Conservation (phyloP, 2,113 vertebrate genomes). For the Oxyura jamaicensis region DNA sequence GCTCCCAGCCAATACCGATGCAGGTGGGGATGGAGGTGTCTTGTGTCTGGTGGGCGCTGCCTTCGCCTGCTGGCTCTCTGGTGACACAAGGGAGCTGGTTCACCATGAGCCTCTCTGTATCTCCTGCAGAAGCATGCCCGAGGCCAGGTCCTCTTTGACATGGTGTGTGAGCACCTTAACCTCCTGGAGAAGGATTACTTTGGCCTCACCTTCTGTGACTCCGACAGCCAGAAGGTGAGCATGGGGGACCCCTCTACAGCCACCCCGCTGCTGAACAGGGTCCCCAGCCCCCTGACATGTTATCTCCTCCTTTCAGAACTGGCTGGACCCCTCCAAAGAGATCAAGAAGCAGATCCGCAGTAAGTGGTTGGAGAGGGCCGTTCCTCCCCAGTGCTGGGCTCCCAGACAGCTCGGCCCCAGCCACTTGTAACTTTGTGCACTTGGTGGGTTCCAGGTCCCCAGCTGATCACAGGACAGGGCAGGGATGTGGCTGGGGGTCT, state of each 20-base stretch:
- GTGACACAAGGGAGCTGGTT: not conserved
- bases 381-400: not conserved
- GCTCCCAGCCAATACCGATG: too few species aligned
- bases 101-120: not conserved
- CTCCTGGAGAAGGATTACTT: constrained; percentile 98
- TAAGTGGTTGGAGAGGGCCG: constrained; percentile 76
- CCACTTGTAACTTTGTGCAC: not conserved
- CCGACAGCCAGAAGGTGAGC: constrained; percentile 95
- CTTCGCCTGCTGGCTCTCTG: not conserved
- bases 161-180: constrained; percentile 96
- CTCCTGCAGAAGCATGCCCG: constrained; percentile 88
- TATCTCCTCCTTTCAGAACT: constrained; percentile 81
- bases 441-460: not conserved
- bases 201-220: constrained; percentile 91
- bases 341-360: constrained; percentile 99
- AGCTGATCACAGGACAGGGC: too few species aligned
- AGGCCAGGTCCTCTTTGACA: constrained; percentile 91
- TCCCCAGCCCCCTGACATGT: not conserved
- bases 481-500: not conserved
- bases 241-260: not conserved
- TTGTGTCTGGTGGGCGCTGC: not conserved
- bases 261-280: too few species aligned
- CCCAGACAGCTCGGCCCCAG: not conserved
- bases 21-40: not conserved
- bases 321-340: constrained; percentile 98